Evolutionary conservation across 1,140 invertebrate species (phyloP), one percentile per base, ranked within the genome.

Genomic region (Macrobrachium rosenbergii): DNA sequence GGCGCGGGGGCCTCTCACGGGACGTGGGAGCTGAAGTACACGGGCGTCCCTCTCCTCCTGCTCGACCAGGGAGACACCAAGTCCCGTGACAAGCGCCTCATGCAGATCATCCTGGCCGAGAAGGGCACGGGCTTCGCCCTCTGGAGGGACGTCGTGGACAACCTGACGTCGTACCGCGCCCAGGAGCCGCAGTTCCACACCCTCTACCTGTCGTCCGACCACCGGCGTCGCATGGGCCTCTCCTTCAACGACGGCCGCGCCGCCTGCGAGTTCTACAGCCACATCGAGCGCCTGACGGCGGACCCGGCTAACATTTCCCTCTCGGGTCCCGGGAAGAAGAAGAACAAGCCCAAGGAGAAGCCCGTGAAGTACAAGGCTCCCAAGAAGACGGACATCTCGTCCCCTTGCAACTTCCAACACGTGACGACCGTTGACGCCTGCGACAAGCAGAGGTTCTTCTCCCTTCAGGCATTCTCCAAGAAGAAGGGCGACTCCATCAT

Each of bases 361-460:
- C 21, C 82, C 14, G 21, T 45, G 2, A 90, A 90, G 75, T 90
- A 94, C 91, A 93, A 94, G 73, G 92, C 95, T 79, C 96, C 96
- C 7, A 94, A 94, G 37, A 97, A 97, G 91, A 94, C 94, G 75
- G 96, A 97, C 91, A 97, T 97, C 89, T 97, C 96, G 17, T 94
- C 95, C 90, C 96, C 96, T 0, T 97, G 96, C 91, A 96, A 96
- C 90, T 97, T 97, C 92, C 95, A 96, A 83, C 96, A 97, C 91
- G 94, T 97, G 73, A 97, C 96, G 45, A 96, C 94, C 88, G 94
- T 97, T 16, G 95, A 96, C 84, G 92, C 93, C 21, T 93, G 94
- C 77, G 95, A 96, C 90, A 93, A 94, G 75, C 92, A 93, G 67
- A 92, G 94, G 82, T 95, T 95, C 89, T 95, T 94, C 89, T 95